Evolutionary conservation across 2,888 invertebrate genomes (phyloP).

Genomic region (Rhagonycha fulva): DNA sequence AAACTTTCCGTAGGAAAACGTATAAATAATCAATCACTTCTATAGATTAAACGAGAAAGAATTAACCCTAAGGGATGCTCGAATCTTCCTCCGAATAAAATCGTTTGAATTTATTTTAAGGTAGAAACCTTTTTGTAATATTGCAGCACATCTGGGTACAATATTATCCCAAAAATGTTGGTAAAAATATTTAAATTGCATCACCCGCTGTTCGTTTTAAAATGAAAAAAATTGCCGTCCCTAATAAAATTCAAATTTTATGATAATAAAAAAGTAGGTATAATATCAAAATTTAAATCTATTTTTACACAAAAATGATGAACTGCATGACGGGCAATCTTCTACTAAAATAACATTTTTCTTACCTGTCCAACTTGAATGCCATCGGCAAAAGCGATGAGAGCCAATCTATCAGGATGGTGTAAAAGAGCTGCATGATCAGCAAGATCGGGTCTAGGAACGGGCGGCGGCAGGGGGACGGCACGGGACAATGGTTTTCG

Average conservation of each 20-base stretch:
- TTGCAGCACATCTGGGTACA: background rate
- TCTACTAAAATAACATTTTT: conserved; percentile 7
- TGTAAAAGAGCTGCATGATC: conserved; percentile 51
- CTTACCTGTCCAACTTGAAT: conserved; percentile 52
- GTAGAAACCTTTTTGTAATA: background rate
- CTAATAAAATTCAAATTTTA: background rate
- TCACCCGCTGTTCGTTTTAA: background rate
- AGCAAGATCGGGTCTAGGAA: conserved; percentile 40
- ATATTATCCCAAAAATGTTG: background rate
- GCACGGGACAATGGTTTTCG: conserved; percentile 46
- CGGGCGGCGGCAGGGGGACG: conserved; percentile 43
- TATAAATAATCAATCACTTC: background rate
- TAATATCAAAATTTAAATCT: background rate
- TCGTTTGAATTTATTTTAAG: background rate
- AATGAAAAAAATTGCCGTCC: background rate
- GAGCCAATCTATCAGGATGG: conserved; percentile 59
- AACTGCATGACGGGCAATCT: background rate
- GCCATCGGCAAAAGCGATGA: conserved; percentile 60
- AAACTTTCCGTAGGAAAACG: background rate
- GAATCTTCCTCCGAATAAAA: background rate
- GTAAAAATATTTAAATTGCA: background rate
- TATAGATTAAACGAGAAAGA: background rate
- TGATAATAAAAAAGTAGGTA: background rate
- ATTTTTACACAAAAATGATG: background rate
- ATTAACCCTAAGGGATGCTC: background rate